phyloP scores from a whole-genome alignment of 2,113 vertebrate species.

The Pogona vitticeps region DNA sequence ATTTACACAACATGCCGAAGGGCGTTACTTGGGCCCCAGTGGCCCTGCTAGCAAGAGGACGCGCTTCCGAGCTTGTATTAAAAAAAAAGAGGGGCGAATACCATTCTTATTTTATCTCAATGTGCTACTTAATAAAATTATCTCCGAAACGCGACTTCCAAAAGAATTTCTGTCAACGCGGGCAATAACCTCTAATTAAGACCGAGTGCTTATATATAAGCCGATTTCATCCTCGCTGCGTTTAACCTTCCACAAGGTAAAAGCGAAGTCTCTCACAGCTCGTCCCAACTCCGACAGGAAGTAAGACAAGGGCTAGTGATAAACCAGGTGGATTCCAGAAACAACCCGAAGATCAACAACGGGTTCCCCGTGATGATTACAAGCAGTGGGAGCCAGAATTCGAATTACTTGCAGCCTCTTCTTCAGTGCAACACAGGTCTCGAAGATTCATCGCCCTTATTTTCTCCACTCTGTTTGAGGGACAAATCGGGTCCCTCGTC shows the following conservation, averaged over 20 bases:
- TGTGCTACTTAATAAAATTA: neutral
- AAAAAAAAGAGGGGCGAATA: neutral
- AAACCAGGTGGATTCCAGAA: too few relatives aligned
- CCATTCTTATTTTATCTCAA: neutral
- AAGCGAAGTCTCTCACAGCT: too few relatives aligned
- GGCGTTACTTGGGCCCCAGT: neutral
- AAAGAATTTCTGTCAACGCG: too few relatives aligned
- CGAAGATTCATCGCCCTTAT: constrained; percentile 3
- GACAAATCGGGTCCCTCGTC: too few relatives aligned
- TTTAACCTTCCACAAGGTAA: neutral
- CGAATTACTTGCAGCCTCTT: too few relatives aligned
- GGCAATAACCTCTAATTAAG: neutral
- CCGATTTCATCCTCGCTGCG: neutral
- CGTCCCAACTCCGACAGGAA: too few relatives aligned
- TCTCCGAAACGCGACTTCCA: neutral
- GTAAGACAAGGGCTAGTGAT: too few relatives aligned
- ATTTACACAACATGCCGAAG: too few relatives aligned
- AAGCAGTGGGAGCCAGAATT: neutral
- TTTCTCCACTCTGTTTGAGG: too few relatives aligned
- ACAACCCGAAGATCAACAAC: too few relatives aligned
- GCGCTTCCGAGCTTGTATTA: neutral
- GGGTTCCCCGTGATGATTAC: too few relatives aligned
- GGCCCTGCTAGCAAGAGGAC: neutral
- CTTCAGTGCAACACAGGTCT: neutral
- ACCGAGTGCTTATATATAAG: neutral